A percentile compares a stretch with the other conserved stretches of the same genome.
Evolutionary conservation across 2,888 invertebrate species (phyloP).

Genomic region (Apamea anceps): DNA sequence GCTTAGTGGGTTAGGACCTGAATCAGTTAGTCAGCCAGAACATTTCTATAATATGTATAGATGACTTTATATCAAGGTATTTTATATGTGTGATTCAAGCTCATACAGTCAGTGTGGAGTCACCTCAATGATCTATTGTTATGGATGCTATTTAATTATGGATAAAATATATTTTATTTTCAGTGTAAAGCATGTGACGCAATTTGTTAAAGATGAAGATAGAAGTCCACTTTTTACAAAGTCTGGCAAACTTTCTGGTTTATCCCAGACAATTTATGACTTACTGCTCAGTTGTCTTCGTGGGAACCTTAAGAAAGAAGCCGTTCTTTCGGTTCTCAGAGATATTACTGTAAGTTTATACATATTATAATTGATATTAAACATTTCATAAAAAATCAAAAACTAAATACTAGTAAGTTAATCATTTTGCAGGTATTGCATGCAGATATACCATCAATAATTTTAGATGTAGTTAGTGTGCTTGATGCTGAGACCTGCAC

Average conservation of each 20-base stretch:
- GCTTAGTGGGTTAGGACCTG: neutral
- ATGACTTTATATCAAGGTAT: neutral
- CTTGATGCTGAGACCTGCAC: constrained; percentile 95
- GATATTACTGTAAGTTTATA: constrained; percentile 93
- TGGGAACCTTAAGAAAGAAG: constrained; percentile 94
- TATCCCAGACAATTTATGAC: constrained; percentile 94
- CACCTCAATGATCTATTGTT: neutral
- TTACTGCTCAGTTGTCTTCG: constrained; percentile 94
- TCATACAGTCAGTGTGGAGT: neutral
- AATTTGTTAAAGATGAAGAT: constrained; percentile 91
- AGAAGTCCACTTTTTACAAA: constrained; percentile 92
- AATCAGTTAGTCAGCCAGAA: too few species aligned
- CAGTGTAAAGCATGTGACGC: constrained; percentile 92
- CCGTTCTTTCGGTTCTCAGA: constrained; percentile 92
- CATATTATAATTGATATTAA: neutral
- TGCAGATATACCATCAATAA: constrained; percentile 94
- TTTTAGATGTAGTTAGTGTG: constrained; percentile 96
- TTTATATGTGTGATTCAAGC: neutral
- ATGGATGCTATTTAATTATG: neutral
- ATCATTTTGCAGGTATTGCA: constrained; percentile 91
- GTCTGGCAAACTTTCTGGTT: constrained; percentile 91
- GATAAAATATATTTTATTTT: constrained; percentile 63
- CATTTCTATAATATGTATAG: neutral
- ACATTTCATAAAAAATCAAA: neutral
- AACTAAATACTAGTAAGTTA: neutral